Conservation (phyloP, 2,797 vertebrate species). For the Sebastes jordani region DNA sequence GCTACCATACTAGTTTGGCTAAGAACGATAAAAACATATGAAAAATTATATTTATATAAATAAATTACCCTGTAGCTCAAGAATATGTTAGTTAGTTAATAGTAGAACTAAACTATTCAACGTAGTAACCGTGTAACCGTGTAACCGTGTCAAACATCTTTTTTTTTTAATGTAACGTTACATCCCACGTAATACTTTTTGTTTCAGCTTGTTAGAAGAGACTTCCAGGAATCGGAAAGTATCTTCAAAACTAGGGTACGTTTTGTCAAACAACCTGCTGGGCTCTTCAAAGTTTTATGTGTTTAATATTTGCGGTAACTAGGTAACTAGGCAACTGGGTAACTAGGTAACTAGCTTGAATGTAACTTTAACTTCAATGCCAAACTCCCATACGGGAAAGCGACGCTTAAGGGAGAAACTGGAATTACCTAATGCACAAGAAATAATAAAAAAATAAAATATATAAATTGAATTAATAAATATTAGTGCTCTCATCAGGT, state of each 20-base stretch:
- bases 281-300: neutral
- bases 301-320: neutral
- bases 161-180: neutral
- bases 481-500: no score
- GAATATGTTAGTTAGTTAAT: neutral
- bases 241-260: neutral
- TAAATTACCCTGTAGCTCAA: neutral
- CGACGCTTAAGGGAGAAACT: no score
- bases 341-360: no score
- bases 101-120: no score
- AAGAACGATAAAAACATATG: neutral
- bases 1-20: neutral
- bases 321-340: no score
- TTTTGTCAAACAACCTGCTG: neutral
- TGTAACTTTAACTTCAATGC: no score
- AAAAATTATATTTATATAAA: no score
- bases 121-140: neutral
- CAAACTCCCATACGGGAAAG: no score
- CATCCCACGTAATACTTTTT: neutral
- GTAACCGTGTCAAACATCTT: neutral
- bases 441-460: no score
- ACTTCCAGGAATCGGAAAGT: rapidly evolving
- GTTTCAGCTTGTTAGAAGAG: neutral
- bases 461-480: no score
- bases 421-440: no score